Evolutionary conservation across 2,888 invertebrate genomes (phyloP).

Genomic region (Trissonchulus latispiculum): DNA sequence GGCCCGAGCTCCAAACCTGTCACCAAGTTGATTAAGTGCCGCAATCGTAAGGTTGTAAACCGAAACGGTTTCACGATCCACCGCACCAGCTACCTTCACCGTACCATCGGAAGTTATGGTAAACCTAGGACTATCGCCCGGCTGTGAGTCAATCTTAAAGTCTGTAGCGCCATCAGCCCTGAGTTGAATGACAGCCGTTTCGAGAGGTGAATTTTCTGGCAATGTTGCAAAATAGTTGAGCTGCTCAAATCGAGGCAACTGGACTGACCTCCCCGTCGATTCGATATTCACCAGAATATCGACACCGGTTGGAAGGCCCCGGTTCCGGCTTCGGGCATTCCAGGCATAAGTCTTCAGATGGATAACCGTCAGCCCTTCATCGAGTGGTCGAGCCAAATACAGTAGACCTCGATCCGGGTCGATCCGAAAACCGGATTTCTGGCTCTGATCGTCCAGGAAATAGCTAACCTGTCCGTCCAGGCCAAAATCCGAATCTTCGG

Average conservation of each 20-base stretch:
- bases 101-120: slow-evolving; percentile 58
- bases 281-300: neutral
- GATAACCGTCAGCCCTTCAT: neutral
- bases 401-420: neutral
- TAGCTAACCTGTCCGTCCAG: slow-evolving; percentile 79
- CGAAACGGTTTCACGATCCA: slow-evolving; percentile 70
- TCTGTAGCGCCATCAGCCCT: neutral
- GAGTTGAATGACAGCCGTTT: neutral
- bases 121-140: neutral
- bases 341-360: neutral
- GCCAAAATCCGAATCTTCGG: slow-evolving; percentile 76
- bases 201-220: neutral
- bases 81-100: slow-evolving; percentile 57
- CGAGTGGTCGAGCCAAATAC: neutral
- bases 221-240: neutral
- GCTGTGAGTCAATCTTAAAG: neutral
- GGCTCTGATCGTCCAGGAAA: slow-evolving; percentile 59
- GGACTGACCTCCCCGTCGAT: neutral
- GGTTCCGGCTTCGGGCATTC: neutral
- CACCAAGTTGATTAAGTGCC: slow-evolving; percentile 58
- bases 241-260: neutral
- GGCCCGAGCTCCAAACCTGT: neutral
- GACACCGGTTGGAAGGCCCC: neutral
- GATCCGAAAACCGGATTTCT: neutral
- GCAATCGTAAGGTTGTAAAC: slow-evolving; percentile 67